Base-by-base conservation (phyloP, 2,888 invertebrate species). In the Drosophila meridionalis region DNA sequence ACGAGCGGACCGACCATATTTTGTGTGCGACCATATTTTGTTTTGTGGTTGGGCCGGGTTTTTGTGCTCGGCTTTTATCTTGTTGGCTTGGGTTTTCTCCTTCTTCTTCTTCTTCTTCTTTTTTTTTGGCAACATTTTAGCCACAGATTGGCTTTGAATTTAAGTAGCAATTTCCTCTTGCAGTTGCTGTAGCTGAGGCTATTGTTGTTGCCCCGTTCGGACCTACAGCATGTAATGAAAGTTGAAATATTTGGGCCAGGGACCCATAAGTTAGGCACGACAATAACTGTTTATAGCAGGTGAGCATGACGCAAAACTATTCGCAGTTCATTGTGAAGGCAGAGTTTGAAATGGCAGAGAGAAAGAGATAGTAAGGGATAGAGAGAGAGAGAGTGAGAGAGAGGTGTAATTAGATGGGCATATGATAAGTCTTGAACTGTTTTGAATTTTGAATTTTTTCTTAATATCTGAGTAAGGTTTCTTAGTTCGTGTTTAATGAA, bases 121-220 rank as follows among this genome's bases (percentile, higher is more conserved):
- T 14, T 55, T 55, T 67, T 76, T 62, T 69, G 79, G 58, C 71
- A 67, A 79, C 73, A 87, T 87, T 80, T 87, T 76, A 20, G 72
- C 80, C 80, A 74, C 75, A 87, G 79, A 87, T 87, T 89, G 85
- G 88, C 83, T 85, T 85, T 87, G 86, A 79, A 80, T 85, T 87
- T 85, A 87, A 85, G 85, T 89, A 89, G 83, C 86, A 85, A 85
- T 89, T 89, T 85, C 85, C 90, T 78, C 82, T 70, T 73, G 69
- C 65, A 64, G 62, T 12, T 36, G n/a, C 20, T 71, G 36, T 11
- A 48, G 70, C 40, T 2, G 45, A 34, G 34, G 43, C 34, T 20
- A 26, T 50, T 76, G 53, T 59, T 62, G 73, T 48, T 66, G 62
- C 4, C 36, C 36, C 36, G 28, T 40, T 62, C 58, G 57, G 69